phyloP scores from a whole-genome alignment of 2,113 vertebrate species.

The Piaya cayana region DNA sequence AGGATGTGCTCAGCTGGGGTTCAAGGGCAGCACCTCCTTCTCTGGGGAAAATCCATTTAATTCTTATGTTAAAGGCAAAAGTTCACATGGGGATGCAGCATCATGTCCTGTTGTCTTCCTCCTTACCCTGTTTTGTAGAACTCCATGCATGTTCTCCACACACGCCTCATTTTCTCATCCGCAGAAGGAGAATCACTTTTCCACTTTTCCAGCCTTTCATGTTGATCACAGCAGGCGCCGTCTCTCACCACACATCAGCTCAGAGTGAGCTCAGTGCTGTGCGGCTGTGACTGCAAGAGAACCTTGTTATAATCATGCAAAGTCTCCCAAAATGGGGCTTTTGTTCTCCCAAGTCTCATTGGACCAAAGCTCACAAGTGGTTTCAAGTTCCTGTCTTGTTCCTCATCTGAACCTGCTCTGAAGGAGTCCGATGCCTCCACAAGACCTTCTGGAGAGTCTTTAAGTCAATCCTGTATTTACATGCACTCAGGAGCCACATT shows the following conservation, averaged over 20 bases:
- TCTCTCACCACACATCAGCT: neutral
- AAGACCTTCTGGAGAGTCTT: neutral
- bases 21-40: neutral
- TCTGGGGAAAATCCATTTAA: neutral
- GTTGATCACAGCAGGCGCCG: neutral
- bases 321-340: neutral
- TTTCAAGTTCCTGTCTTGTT: neutral
- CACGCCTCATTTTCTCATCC: neutral
- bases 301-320: neutral
- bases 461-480: neutral
- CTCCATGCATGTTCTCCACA: neutral
- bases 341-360: neutral
- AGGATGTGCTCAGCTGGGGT: neutral
- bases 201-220: neutral
- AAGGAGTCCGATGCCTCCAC: neutral
- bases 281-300: neutral
- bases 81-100: accelerated
- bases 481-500: neutral
- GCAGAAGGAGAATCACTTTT: neutral
- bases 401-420: neutral
- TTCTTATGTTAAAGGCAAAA: neutral
- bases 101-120: accelerated
- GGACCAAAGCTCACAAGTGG: neutral
- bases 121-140: neutral
- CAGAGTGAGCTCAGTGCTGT: neutral